Evolutionary conservation across 2,113 vertebrate genomes (phyloP).

Genomic region (Hystrix cristata): DNA sequence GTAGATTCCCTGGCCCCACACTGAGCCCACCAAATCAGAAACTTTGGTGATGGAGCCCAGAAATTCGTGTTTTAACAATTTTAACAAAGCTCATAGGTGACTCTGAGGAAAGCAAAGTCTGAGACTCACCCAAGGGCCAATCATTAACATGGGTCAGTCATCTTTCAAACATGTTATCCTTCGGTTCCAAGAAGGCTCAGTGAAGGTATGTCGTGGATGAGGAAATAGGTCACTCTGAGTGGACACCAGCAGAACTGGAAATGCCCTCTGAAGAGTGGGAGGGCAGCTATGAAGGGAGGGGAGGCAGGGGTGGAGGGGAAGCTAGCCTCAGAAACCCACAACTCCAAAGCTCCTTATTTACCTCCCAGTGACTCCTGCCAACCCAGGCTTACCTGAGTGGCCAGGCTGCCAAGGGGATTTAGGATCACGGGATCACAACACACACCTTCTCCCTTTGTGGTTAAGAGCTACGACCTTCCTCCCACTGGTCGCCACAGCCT

Average conservation of each 20-base stretch:
- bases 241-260: neutral
- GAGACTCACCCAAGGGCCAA: neutral
- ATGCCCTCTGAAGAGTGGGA: rapidly evolving
- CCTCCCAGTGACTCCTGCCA: neutral
- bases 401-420: neutral
- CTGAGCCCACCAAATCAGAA: neutral
- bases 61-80: neutral
- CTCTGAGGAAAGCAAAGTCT: neutral
- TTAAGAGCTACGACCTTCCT: neutral
- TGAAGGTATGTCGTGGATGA: neutral
- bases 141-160: neutral
- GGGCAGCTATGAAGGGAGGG: no score
- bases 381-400: neutral
- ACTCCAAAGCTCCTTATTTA: neutral
- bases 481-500: neutral
- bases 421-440: neutral
- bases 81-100: neutral
- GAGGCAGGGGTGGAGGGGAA: no score
- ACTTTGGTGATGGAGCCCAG: neutral
- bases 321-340: neutral
- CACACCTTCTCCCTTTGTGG: neutral
- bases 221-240: neutral
- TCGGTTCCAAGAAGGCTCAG: neutral
- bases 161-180: neutral
- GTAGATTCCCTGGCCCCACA: neutral